Evolutionary conservation across 2,888 invertebrate genomes (phyloP), one percentile per base, ranked within the genome.

Genomic region (Sepioteuthis lessoniana): DNA sequence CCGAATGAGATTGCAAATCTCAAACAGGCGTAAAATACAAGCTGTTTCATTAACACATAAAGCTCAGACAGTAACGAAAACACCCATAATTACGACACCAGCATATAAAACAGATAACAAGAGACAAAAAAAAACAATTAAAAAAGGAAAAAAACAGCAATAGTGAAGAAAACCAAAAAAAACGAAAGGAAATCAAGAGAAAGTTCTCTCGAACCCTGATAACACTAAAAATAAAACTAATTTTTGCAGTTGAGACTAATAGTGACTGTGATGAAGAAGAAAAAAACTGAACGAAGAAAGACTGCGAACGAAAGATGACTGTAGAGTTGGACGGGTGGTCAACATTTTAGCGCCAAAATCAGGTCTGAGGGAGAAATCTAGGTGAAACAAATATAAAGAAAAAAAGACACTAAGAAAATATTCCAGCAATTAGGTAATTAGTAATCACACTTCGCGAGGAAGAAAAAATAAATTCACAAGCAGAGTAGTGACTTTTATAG

Each of bases 1-100:
- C 76, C n/a, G 76, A 76, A 76, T 35, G 76, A 76, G 76, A 76
- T 76, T 76, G 76, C n/a, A 76, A 76, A 76, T 76, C n/a, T 76
- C 13, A 76, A 76, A n/a, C 76, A 76, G 76, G 76, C 76, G 76
- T 35, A 76, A 76, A 76, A 35, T 76, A n/a, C 76, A n/a, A 76
- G n/a, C 76, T 76, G 76, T 76, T 76, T 76, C 76, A 76, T 76
- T 76, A 76, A 35, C 76, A 76, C 76, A 76, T 35, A 76, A 76
- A 76, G n/a, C n/a, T n/a, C 76, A 76, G 76, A 76, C 76, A 35
- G 25, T n/a, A 19, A 76, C 76, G 76, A 76, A 76, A 76, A 76
- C 76, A 76, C 16, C 76, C 76, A 76, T 76, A 76, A 76, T 76
- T 76, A 76, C 76, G 76, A 76, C 76, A 76, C 55, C 55, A 55